phyloP scores from a whole-genome alignment of 2,888 invertebrate species.

The Microdon myrmicae region DNA sequence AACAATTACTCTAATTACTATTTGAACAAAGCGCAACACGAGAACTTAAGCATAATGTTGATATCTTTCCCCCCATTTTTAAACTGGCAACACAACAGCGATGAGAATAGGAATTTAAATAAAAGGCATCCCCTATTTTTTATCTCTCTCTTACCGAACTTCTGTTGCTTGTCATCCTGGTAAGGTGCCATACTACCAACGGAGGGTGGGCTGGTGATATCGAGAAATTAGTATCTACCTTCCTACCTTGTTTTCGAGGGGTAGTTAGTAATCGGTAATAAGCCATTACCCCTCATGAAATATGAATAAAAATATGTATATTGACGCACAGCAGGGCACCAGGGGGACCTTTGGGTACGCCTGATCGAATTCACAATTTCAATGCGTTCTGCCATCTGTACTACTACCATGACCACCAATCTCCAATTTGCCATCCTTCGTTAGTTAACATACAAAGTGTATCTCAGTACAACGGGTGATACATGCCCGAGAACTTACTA shows the following conservation, averaged over 20 bases:
- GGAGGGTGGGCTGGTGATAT: conserved; percentile 30
- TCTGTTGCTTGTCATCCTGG: conserved; percentile 43
- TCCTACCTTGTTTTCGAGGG: conserved; percentile 51
- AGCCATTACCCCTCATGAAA: conserved; percentile 52
- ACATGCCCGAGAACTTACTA: conserved; percentile 30
- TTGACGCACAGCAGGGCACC: conserved; percentile 23
- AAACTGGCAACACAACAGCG: too few relatives aligned
- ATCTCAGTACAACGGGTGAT: conserved; percentile 39
- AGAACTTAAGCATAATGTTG: conserved; percentile 47
- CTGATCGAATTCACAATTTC: conserved; percentile 51
- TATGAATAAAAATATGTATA: conserved; percentile 52
- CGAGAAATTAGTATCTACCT: conserved; percentile 52
- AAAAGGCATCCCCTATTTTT: conserved; percentile 48
- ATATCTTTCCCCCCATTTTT: conserved; percentile 34
- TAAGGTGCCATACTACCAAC: conserved; percentile 14
- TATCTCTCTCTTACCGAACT: conserved; percentile 38
- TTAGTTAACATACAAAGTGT: conserved; percentile 25
- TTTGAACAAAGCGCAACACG: conserved; percentile 51
- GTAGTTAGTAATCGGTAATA: conserved; percentile 53
- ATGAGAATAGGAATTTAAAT: too few relatives aligned
- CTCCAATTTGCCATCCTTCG: not conserved
- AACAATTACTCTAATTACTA: too few relatives aligned
- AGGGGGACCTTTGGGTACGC: conserved; percentile 5
- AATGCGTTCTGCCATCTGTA: conserved; percentile 40
- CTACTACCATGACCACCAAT: too few relatives aligned